Evolutionary conservation across 2,797 vertebrate species (phyloP), one percentile per base, ranked within the genome.

Genomic region (Heterohyrax brucei): DNA sequence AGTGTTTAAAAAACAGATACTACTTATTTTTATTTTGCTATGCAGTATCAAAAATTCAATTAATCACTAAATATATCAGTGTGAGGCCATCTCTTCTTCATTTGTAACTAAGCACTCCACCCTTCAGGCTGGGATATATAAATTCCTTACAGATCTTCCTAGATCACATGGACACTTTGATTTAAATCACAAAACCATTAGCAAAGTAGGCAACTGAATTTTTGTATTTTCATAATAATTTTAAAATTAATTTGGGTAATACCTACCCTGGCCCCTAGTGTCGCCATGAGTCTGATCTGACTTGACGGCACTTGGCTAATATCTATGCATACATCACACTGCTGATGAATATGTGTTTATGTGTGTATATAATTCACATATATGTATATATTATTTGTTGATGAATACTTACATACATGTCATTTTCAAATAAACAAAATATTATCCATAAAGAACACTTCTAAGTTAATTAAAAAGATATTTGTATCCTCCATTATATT

Each of bases 391-490:
- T 13, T 72, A 50, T 30, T 30, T 77, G 44, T 28, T 80, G 16
- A 53, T 92, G 44, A 85, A 85, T 81, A 61, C 5, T 76, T 73
- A 10, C 3, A 22, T 8, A 28, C n/a, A 24, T n/a, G 81, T 30
- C 28, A 21, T 22, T 88, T 77, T 64, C 1, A 94, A 5, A 64
- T 85, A 30, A 3, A 72, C n/a, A 62, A 33, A 78, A 21, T 80
- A 53, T 83, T 84, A 83, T n/a, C 56, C 0, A 8, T 30, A 46
- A 81, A 94, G 50, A 2, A 77, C 84, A 84, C 0, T 3, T 91
- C 66, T 53, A 83, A 21, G 76, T 81, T 48, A 89, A 14, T 96
- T 96, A 93, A 91, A 94, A 48, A 85, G 50, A 10, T 76, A 93
- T 28, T 1, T 94, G 53, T 13, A 56, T 56, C 53, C 50, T 53